Evolutionary conservation across 2,113 vertebrate genomes (phyloP).

Genomic region (Steatornis caripensis): DNA sequence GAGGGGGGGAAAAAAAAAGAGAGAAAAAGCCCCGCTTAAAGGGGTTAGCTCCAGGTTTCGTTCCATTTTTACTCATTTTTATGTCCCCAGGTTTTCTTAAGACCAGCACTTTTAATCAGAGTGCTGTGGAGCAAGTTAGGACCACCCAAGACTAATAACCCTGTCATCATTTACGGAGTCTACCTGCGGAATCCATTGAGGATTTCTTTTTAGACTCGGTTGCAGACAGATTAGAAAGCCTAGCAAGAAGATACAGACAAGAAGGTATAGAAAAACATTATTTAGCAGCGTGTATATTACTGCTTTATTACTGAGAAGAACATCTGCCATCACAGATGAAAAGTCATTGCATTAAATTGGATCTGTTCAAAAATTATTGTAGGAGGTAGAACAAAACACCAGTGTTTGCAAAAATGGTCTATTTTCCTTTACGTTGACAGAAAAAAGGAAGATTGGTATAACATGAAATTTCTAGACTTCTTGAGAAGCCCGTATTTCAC

Average conservation of each 20-base stretch:
- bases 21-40: background rate
- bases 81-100: background rate
- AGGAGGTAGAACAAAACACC: background rate
- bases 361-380: background rate
- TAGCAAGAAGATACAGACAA: background rate
- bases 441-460: background rate
- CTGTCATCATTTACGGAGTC: background rate
- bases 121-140: background rate
- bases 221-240: background rate
- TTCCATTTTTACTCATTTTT: background rate
- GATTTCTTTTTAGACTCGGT: background rate
- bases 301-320: background rate
- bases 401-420: background rate
- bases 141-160: background rate
- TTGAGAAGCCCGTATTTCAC: background rate
- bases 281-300: background rate
- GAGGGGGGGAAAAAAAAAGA: too few relatives aligned
- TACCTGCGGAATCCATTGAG: background rate
- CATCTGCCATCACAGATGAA: background rate
- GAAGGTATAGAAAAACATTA: background rate
- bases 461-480: background rate
- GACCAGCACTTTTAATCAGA: background rate
- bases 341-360: background rate
- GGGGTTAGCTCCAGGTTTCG: background rate
- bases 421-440: fast-evolving